Evolutionary conservation across 1,140 invertebrate species (phyloP), one percentile per base, ranked within the genome.

Genomic region (Agraylea sexmaculata): DNA sequence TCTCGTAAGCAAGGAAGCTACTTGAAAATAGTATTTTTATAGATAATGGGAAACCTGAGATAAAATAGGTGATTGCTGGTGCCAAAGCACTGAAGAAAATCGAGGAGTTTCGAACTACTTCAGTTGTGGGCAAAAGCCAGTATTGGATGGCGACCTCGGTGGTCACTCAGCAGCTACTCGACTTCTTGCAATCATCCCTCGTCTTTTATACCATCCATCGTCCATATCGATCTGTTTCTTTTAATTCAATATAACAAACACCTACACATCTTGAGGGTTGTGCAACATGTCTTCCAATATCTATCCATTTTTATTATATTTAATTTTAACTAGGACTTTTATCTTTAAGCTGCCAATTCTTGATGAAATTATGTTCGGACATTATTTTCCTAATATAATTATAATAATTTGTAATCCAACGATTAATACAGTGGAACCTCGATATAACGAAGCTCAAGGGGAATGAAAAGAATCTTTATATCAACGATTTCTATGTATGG

Each of bases 81-180:
- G 43, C 51, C 60, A 59, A 58, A 64, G 59, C 60, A 66, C 65
- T 68, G 65, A 68, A 68, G 65, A 64, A 68, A 68, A 68, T 66
- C 65, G 60, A 52, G 53, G 43, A n/a, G 22, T 28, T 42, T 60
- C 62, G 64, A 68, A 68, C 64, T 68, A 68, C 64, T 68, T 58
- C 64, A 68, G 64, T 59, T 59, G 59, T 61, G 57, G 41, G 13
- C 25, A n/a, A 21, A 16, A 49, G 59, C 51, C 56, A 53, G 45
- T 55, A 53, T 57, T 60, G 59, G 59, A 60, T 51, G 53, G 42
- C 42, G 37, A 47, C 37, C n/a, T n/a, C n/a, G n/a, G n/a, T n/a
- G n/a, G 46, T 23, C 37, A 56, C 36, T 39, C 52, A 54, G 59
- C 60, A 59, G 60, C 60, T 62, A 65, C 65, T 68, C 63, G 54